A percentile compares a stretch with the other conserved stretches of the same genome.
Conservation (phyloP, 1,140 invertebrate genomes). For the Fopius arisanus region DNA sequence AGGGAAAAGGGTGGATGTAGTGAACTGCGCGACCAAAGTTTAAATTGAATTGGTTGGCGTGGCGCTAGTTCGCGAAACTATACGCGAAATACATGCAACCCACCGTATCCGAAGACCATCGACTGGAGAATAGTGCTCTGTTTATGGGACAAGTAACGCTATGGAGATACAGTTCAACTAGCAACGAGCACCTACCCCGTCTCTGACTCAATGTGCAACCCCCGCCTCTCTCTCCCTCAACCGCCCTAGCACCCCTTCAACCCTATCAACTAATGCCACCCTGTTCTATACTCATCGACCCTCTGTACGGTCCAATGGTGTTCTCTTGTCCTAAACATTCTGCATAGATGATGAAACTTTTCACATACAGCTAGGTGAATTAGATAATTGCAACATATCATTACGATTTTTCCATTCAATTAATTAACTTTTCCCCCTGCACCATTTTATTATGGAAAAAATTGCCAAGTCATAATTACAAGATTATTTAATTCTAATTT, state of each 20-base stretch:
- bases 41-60: slow-evolving; percentile 65
- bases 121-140: slow-evolving; percentile 59
- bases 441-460: no score
- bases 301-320: slow-evolving; percentile 8
- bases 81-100: slow-evolving; percentile 38
- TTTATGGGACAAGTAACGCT: slow-evolving; percentile 59
- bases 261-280: slow-evolving; percentile 14
- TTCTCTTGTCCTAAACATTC: slow-evolving; percentile 12
- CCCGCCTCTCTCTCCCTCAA: slow-evolving; percentile 20
- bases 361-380: not conserved
- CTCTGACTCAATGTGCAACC: slow-evolving; percentile 34
- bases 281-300: slow-evolving; percentile 21
- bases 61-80: slow-evolving; percentile 60
- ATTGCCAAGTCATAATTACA: no score
- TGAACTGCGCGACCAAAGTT: slow-evolving; percentile 52
- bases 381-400: not conserved
- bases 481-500: no score
- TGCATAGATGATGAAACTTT: not conserved
- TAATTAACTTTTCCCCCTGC: no score
- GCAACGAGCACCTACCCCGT: slow-evolving; percentile 43
- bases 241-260: slow-evolving; percentile 23
- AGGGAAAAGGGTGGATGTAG: slow-evolving; percentile 47
- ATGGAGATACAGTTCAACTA: slow-evolving; percentile 59
- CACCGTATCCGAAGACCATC: slow-evolving; percentile 62
- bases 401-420: no score